Base-by-base conservation (phyloP, 2,797 vertebrate species). In the Moxostoma hubbsi region DNA sequence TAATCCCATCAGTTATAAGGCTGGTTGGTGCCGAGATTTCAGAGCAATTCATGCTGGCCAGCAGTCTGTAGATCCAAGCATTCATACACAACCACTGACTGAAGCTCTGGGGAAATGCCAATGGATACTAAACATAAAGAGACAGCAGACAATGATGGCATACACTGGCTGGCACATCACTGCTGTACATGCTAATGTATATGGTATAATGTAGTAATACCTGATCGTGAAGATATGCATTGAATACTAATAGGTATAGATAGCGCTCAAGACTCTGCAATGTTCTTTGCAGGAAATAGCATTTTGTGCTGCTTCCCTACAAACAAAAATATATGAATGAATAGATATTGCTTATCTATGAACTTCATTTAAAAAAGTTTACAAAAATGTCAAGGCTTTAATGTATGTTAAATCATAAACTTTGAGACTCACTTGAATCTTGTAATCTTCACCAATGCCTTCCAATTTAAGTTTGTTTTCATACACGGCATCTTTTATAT, bases 211-310 rank as follows among this genome's bases (percentile, higher is more conserved):
- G 58, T 72, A 24, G 4, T 46, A 71, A 83, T 89, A 95, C 95
- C 95, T 96, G 95, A 77, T 96, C 93, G 0, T 95, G 93, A 85
- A 96, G 93, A 87, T 95, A 96, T 74, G 92, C 94, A 88, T 96
- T 95, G 83, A 96, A 96, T 49, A 92, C 85, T 36, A 96, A 84
- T 87, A 96, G 77, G 85, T 94, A 95, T 85, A 96, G 93, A 69
- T 95, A 96, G n/a, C 91, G 84, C 64, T 95, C 92, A 0, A 96
- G 90, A 85, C 90, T 94, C 86, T 88, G 84, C 76, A 95, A 81
- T 4, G 91, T 91, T 88, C 89, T 93, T 89, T 94, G 91, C 47
- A 89, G 91, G 69, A 91, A 91, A 85, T 91, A 87, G 9, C 16
- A 54, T 15, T 85, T 86, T 67, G 85, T 79, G 89, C 91, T 88